Percentiles rank a stretch among this genome's conserved stretches.
Conservation (phyloP, 2,113 vertebrate genomes). For the Myotis lucifugus region DNA sequence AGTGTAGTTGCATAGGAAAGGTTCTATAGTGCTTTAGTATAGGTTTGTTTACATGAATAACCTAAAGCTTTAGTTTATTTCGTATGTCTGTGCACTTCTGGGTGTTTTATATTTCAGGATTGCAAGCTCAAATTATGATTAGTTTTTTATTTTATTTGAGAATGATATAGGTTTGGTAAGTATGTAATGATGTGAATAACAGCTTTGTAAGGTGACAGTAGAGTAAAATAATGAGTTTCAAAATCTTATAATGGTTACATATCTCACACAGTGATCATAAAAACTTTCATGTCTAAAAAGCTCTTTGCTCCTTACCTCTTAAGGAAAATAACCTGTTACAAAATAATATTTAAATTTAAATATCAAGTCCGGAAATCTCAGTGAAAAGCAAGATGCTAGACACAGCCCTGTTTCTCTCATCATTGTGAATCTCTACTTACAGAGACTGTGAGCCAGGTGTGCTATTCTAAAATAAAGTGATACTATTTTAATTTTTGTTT, state of each 20-base stretch:
- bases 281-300: neutral
- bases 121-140: neutral
- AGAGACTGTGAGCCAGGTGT: neutral
- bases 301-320: neutral
- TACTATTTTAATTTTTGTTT: neutral
- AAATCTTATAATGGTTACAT: neutral
- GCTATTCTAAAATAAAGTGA: neutral
- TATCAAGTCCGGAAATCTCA: conserved; percentile 6
- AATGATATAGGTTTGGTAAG: neutral
- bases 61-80: neutral
- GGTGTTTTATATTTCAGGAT: neutral
- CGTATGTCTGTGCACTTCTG: neutral
- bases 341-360: conserved; percentile 56
- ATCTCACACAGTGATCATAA: neutral
- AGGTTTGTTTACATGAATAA: neutral
- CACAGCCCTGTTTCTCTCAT: neutral
- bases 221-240: neutral
- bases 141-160: neutral
- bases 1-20: neutral
- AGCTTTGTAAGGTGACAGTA: neutral
- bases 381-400: neutral
- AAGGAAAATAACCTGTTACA: conserved; percentile 5
- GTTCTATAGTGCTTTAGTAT: neutral
- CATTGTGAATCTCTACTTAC: neutral
- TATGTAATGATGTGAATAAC: neutral